Conservation (phyloP, 2,888 invertebrate species). For the Apamea epomidion region DNA sequence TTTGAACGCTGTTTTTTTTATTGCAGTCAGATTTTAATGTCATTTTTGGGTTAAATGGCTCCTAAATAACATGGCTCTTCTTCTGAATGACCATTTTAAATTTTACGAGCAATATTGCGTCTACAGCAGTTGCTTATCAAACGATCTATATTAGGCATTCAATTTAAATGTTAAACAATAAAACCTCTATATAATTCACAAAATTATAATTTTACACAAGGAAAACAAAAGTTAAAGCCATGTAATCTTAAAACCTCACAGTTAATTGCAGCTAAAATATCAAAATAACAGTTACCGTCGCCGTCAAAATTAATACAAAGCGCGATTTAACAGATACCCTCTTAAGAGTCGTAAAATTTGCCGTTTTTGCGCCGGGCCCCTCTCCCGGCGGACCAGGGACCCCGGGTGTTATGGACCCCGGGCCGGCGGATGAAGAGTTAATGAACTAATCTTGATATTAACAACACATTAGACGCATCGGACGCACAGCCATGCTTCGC, state of each 20-base stretch:
- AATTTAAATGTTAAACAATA: slow-evolving; percentile 37
- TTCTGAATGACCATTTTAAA: slow-evolving; percentile 21
- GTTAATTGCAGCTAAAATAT: slow-evolving; percentile 76
- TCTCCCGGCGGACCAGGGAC: slow-evolving; percentile 70
- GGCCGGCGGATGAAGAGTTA: slow-evolving; percentile 87
- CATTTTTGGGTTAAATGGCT: slow-evolving; percentile 53
- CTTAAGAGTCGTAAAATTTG: slow-evolving; percentile 81
- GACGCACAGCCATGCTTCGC: slow-evolving; percentile 80
- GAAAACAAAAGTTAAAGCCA: slow-evolving; percentile 53
- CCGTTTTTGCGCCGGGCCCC: slow-evolving; percentile 76
- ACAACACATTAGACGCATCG: slow-evolving; percentile 89
- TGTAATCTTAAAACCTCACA: slow-evolving; percentile 66
- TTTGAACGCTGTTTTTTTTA: slow-evolving; percentile 32
- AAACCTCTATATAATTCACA: slow-evolving; percentile 30
- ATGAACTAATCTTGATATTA: slow-evolving; percentile 90
- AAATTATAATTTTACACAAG: slow-evolving; percentile 50
- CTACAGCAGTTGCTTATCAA: slow-evolving; percentile 15
- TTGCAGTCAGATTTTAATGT: slow-evolving; percentile 28
- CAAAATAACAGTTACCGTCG: slow-evolving; percentile 81
- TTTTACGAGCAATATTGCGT: slow-evolving; percentile 1
- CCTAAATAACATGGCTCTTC: slow-evolving; percentile 29
- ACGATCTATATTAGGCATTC: slow-evolving; percentile 10
- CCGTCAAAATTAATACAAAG: slow-evolving; percentile 87
- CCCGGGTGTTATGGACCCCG: slow-evolving; percentile 65
- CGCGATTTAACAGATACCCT: slow-evolving; percentile 82